These are phyloP conservation scores for Bembecia ichneumoniformis DNA, from an alignment of 2,888 invertebrate species.

Conservation along the genomic window DNA sequence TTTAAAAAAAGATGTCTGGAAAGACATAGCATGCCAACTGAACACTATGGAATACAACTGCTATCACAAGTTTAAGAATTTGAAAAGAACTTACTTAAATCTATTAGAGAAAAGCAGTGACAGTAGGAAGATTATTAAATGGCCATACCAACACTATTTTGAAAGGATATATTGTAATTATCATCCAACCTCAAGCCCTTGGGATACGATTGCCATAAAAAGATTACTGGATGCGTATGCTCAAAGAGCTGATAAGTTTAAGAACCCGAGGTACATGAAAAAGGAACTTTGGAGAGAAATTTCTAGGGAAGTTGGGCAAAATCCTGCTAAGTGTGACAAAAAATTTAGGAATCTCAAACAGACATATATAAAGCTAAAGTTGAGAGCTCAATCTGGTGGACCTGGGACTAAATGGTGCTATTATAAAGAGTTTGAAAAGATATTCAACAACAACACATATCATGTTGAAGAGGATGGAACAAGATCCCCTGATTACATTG, in stretches of 20 bases:
- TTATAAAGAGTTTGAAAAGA: slow-evolving; percentile 50
- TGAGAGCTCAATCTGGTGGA: slow-evolving; percentile 33
- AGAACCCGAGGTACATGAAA: slow-evolving; percentile 47
- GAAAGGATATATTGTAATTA: slow-evolving; percentile 56
- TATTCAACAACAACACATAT: slow-evolving; percentile 15
- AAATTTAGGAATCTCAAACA: slow-evolving; percentile 62
- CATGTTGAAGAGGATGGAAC: no score
- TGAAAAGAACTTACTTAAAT: slow-evolving; percentile 54
- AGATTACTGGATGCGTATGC: slow-evolving; percentile 43
- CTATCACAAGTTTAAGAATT: slow-evolving; percentile 59
- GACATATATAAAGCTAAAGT: slow-evolving; percentile 49
- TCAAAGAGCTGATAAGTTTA: slow-evolving; percentile 48
- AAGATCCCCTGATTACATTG: slow-evolving; percentile 53
- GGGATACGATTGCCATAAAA: slow-evolving; percentile 46
- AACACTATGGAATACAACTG: slow-evolving; percentile 51
- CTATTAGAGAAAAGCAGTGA: slow-evolving; percentile 42
- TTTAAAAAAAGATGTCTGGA: slow-evolving; percentile 59
- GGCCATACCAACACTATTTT: slow-evolving; percentile 56
- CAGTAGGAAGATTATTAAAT: slow-evolving; percentile 42
- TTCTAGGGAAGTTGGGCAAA: slow-evolving; percentile 45
- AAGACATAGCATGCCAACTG: slow-evolving; percentile 35
- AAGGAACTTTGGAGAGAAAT: slow-evolving; percentile 60
- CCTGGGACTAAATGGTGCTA: slow-evolving; percentile 51
- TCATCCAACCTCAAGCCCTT: slow-evolving; percentile 37
- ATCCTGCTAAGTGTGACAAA: slow-evolving; percentile 43